These are phyloP conservation scores for Turnix velox DNA, from an alignment of 2,113 vertebrate species.

Conservation along the genomic window DNA sequence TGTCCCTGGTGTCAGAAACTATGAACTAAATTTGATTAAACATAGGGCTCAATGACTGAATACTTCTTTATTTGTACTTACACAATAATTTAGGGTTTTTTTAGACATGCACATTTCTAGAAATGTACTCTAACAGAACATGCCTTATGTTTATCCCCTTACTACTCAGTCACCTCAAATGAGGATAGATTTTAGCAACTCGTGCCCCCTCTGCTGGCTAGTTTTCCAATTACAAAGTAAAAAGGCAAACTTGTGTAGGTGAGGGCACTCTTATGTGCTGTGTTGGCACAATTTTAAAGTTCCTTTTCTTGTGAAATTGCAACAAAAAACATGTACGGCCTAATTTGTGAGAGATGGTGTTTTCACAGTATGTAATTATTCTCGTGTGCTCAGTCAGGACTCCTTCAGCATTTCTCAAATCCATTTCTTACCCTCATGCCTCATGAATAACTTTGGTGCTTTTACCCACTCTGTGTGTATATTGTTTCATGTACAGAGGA, in stretches of 20 bases:
- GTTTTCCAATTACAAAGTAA: constrained; percentile 29
- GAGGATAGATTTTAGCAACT: constrained; percentile 17
- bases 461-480: background rate
- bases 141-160: background rate
- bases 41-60: background rate
- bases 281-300: background rate
- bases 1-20: background rate
- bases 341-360: background rate
- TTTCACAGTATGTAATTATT: background rate
- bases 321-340: fast-evolving
- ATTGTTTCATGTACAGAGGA: background rate
- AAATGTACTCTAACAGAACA: background rate
- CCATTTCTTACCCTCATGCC: background rate
- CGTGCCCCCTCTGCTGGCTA: constrained; percentile 69
- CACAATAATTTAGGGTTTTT: background rate
- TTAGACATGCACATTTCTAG: background rate
- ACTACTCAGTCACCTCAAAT: background rate
- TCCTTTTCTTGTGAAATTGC: background rate
- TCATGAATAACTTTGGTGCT: background rate
- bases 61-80: background rate
- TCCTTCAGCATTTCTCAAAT: background rate
- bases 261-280: fast-evolving
- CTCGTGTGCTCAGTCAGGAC: background rate
- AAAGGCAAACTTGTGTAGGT: fast-evolving
- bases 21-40: background rate